Base-by-base conservation (phyloP, 2,113 vertebrate species). In the Fregetta grallaria region DNA sequence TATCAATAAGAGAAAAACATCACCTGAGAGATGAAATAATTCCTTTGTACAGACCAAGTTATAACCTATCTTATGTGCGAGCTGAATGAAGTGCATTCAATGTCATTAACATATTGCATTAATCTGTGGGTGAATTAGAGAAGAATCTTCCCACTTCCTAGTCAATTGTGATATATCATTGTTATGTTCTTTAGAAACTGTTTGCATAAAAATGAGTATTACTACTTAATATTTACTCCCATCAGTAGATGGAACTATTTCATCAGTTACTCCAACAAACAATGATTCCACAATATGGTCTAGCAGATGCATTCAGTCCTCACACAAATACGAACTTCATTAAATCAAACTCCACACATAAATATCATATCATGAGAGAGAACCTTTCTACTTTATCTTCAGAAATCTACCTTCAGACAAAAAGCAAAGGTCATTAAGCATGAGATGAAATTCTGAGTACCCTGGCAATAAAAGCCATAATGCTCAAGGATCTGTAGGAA, bases 321-420 rank as follows among this genome's bases (percentile, higher is more conserved):
- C 56, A 83, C 14, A 38, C 4, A 59, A 86, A 84, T 52, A 86
- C 23, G 13, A 84, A 50, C 29, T 38, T 84, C 63, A 73, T 23
- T 45, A 67, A 79, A 81, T 59, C 22, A 45, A 79, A 47, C 15
- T 56, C 25, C 26, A 74, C 2, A 15, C 2, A 1, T 38, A 59
- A 70, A 65, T 80, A 45, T 27, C 49, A 5, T 16, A 34, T 36
- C 3, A 22, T 66, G 36, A 70, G 88, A 82, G 11, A 58, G 19
- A 36, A 45, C 18, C n/a, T 88, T 90, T 38, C 79, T 12, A 95
- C 85, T 81, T 63, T 59, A 71, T 79, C 66, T 58, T 61, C 26
- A 55, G 82, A 92, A 92, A 72, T 76, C 26, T 63, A 79, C 47
- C 10, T 89, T 92, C 90, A 94, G 90, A 92, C 49, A 82, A 83